phyloP scores from a whole-genome alignment of 1,140 invertebrate species.

The Acromyrmex heyeri region DNA sequence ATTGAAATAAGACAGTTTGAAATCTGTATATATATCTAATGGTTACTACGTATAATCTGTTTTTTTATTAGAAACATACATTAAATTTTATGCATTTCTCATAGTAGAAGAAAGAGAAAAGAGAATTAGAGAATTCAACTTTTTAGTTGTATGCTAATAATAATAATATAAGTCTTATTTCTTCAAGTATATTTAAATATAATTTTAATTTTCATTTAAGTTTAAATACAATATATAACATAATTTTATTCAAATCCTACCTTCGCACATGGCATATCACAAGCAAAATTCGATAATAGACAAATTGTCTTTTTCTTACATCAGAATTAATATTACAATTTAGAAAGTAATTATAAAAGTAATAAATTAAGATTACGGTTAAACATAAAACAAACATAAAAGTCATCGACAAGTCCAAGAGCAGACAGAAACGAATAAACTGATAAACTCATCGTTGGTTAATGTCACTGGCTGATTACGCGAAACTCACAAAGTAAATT shows the following conservation, averaged over 20 bases:
- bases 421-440: neutral
- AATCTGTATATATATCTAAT: neutral
- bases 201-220: neutral
- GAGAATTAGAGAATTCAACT: neutral
- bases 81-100: neutral
- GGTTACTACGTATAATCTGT: neutral
- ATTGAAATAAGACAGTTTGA: conserved; percentile 41
- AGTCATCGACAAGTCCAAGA: conserved; percentile 9
- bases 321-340: neutral
- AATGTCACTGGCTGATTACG: conserved; percentile 32
- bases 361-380: neutral
- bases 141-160: neutral
- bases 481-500: conserved; percentile 35
- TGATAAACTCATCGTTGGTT: conserved; percentile 23
- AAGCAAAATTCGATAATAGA: neutral
- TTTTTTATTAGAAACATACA: neutral
- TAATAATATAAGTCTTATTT: neutral
- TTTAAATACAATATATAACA: neutral
- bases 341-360: neutral
- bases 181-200: neutral
- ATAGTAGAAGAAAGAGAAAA: neutral
- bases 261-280: too few species aligned
- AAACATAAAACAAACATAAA: conserved; percentile 28
- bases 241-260: neutral
- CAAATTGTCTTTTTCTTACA: neutral